Percentiles rank a stretch among this genome's conserved stretches.
Conservation (phyloP, 2,113 vertebrate genomes). For the Scortum barcoo region DNA sequence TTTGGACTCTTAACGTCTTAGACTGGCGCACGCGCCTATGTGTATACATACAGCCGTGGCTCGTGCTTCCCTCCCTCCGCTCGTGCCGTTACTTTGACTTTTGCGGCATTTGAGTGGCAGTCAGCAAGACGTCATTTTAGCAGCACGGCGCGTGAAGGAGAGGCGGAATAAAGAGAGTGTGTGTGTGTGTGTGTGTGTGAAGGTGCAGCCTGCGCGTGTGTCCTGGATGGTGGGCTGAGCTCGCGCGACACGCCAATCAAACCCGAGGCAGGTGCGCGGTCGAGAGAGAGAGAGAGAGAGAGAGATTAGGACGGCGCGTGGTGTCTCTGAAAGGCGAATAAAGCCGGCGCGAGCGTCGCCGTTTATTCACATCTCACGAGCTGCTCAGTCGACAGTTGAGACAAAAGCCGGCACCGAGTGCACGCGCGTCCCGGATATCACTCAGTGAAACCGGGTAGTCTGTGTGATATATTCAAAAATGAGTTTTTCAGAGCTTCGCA, state of each 20-base stretch:
- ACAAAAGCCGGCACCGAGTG: neutral
- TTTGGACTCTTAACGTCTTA: neutral
- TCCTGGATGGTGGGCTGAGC: constrained; percentile 69
- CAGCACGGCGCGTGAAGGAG: constrained; percentile 16
- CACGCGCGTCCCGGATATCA: constrained; percentile 46
- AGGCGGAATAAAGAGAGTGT: constrained; percentile 36
- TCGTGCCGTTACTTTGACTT: constrained; percentile 51
- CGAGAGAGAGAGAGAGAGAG: constrained; percentile 28
- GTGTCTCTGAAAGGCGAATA: constrained; percentile 78
- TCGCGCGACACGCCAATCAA: constrained; percentile 82
- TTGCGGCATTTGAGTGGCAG: constrained; percentile 48
- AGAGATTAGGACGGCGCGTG: constrained; percentile 67
- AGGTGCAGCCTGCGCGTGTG: neutral
- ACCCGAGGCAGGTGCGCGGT: constrained; percentile 54
- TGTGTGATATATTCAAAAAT: constrained; percentile 31
- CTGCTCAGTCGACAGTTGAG: constrained; percentile 39
- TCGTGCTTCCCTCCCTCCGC: neutral
- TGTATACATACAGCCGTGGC: neutral
- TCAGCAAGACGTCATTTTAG: constrained; percentile 64
- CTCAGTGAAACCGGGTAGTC: neutral
- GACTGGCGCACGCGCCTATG: neutral
- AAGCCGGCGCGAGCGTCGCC: constrained; percentile 72
- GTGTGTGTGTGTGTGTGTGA: constrained; percentile 24
- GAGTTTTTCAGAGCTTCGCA: constrained; percentile 18
- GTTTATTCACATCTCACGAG: constrained; percentile 77